These are phyloP conservation scores for Agrypnia vestita DNA, from an alignment of 1,140 invertebrate species.

Conservation along the genomic window DNA sequence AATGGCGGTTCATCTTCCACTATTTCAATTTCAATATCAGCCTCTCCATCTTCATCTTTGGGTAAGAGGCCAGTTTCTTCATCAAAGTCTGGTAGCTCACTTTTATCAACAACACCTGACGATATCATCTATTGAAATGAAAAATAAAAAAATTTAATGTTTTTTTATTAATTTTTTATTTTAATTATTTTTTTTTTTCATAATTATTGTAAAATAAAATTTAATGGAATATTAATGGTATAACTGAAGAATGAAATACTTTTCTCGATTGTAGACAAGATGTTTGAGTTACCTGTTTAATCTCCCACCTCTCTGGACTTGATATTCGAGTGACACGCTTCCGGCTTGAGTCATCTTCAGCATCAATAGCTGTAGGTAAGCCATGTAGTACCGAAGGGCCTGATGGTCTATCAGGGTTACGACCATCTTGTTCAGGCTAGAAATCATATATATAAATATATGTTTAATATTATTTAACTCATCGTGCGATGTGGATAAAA, in stretches of 20 bases:
- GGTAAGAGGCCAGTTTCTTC: conserved; percentile 91
- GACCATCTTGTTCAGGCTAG: conserved; percentile 80
- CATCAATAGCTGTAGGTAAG: conserved; percentile 80
- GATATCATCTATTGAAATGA: conserved; percentile 81
- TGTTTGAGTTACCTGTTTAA: conserved; percentile 76
- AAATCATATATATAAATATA: conserved; percentile 6
- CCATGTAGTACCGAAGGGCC: conserved; percentile 77
- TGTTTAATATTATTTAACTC: not conserved
- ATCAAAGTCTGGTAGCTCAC: conserved; percentile 93
- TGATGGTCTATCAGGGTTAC: conserved; percentile 90
- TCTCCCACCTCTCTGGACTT: conserved; percentile 95
- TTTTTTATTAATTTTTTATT: no score
- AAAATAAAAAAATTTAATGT: conserved; percentile 5
- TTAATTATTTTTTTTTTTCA: no score
- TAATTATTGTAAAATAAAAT: no score
- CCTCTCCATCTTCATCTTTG: conserved; percentile 94
- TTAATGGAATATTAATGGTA: conserved; percentile 27
- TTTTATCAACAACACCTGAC: conserved; percentile 88
- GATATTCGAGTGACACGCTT: conserved; percentile 93
- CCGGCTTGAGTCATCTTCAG: conserved; percentile 84
- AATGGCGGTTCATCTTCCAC: conserved; percentile 99
- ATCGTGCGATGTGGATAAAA: no score
- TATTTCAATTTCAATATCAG: conserved; percentile 99
- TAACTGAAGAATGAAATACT: not conserved
- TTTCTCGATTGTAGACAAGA: not conserved